Conservation (phyloP, 1,140 invertebrate genomes). For the Elysia chlorotica region DNA sequence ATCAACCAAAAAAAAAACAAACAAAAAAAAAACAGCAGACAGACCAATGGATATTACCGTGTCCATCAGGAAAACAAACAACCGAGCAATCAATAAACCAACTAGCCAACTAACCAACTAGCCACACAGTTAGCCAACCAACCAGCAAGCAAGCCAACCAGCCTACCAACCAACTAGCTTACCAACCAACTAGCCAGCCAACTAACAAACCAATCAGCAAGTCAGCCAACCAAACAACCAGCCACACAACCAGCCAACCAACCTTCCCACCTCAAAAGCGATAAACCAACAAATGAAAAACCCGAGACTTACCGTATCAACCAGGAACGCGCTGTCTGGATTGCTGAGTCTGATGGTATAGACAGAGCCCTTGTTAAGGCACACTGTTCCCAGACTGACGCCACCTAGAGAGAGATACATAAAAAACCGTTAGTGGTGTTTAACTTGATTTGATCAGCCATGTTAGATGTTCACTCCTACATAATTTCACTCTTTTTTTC, state of each 20-base stretch:
- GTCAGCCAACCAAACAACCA: too few relatives aligned
- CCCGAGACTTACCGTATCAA: not conserved
- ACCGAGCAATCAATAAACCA: not conserved
- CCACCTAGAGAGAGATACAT: not conserved
- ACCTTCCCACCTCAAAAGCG: too few relatives aligned
- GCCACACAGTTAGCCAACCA: constrained; percentile 7
- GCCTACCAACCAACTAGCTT: too few relatives aligned
- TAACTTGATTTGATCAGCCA: too few relatives aligned
- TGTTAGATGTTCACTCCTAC: too few relatives aligned
- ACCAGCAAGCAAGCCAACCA: not conserved
- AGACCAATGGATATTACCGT: constrained; percentile 2
- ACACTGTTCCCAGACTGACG: not conserved
- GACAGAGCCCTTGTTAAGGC: not conserved
- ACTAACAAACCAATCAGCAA: too few relatives aligned
- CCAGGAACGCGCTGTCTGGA: not conserved
- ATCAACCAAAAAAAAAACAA: too few relatives aligned
- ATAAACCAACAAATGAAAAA: too few relatives aligned
- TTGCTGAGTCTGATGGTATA: not conserved
- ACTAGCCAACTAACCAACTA: constrained; percentile 4
- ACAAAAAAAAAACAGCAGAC: too few relatives aligned
- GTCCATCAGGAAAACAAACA: not conserved
- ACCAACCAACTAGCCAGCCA: too few relatives aligned
- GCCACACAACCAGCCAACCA: too few relatives aligned
- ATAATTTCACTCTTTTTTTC: not conserved
- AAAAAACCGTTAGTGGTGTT: too few relatives aligned